Evolutionary conservation across 1,140 invertebrate genomes (phyloP), one percentile per base, ranked within the genome.

Genomic region (Rhagoletis pomonella): DNA sequence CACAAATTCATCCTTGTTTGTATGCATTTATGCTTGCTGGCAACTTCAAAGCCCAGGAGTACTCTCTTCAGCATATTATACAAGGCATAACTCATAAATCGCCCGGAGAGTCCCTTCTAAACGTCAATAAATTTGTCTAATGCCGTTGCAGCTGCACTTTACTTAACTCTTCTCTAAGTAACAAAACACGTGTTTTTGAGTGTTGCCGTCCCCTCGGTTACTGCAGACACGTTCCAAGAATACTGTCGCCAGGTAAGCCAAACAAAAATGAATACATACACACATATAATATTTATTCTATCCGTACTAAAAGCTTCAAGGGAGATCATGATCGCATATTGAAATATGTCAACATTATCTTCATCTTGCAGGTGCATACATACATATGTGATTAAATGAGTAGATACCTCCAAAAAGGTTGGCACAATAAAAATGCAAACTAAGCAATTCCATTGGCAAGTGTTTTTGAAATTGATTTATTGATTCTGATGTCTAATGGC

Each of bases 301-400:
- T 7, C 1, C 44, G 44, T 14, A 10, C 7, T 73, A 39, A 44
- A 47, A 47, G 39, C 73, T 4, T 42, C n/a, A 29, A 81, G 6
- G 42, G 69, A 4, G 73, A 9, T 81, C n/a, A 47, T 14, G 67
- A 81, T 55, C n/a, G 73, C 19, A 19, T 81, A 55, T 81, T 12
- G 44, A 81, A 81, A 50, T 55, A 81, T 81, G 73, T 81, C 73
- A 81, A 81, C 73, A 81, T 81, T 81, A 81, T 81, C 50, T 55
- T 42, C 7, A 81, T 81, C 73, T 50, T 55, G 73, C 73, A 81
- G 73, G 73, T 81, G 73, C 47, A 81, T 55, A 55, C n/a, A n/a
- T n/a, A n/a, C 29, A 29, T 29, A 29, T 5, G 73, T 6, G 47
- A 47, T 50, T 47, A 29, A 77, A 77, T 5, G 55, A 9, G 3